phyloP scores from a whole-genome alignment of 1,140 invertebrate species.

The Tetranychus cinnabarinus region DNA sequence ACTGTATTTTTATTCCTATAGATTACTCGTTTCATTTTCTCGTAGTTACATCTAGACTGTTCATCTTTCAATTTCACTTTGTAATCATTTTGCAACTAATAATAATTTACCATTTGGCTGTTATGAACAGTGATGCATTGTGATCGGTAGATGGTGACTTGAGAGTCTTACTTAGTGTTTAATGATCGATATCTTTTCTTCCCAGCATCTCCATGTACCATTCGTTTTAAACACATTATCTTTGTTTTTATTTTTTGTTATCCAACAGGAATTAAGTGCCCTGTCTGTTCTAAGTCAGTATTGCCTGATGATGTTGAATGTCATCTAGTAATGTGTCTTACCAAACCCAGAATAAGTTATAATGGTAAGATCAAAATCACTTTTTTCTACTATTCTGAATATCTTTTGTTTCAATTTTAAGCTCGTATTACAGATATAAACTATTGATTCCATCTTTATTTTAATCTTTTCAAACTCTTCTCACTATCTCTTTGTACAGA shows the following conservation, averaged over 20 bases:
- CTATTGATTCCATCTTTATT: no score
- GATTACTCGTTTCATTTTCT: no score
- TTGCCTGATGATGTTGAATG: slow-evolving; percentile 92
- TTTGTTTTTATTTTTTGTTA: slow-evolving; percentile 19
- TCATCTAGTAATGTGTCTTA: slow-evolving; percentile 95
- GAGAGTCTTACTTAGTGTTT: no score
- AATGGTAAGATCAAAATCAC: slow-evolving; percentile 47
- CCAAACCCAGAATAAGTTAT: slow-evolving; percentile 88
- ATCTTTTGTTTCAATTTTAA: neutral
- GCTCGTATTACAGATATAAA: neutral
- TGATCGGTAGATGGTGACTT: no score
- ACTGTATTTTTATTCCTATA: no score
- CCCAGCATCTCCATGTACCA: no score
- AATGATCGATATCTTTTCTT: no score
- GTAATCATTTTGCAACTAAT: no score
- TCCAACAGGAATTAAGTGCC: slow-evolving; percentile 62
- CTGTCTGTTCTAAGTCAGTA: slow-evolving; percentile 92
- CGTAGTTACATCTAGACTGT: no score
- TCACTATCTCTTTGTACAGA: slow-evolving; percentile 36
- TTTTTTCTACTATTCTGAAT: neutral
- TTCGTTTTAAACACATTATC: neutral
- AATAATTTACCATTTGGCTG: no score
- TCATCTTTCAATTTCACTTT: no score
- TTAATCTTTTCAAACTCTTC: neutral
- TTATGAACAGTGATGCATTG: no score